Base-by-base conservation (phyloP, 2,888 invertebrate genomes). In the Amaurobius ferox region DNA sequence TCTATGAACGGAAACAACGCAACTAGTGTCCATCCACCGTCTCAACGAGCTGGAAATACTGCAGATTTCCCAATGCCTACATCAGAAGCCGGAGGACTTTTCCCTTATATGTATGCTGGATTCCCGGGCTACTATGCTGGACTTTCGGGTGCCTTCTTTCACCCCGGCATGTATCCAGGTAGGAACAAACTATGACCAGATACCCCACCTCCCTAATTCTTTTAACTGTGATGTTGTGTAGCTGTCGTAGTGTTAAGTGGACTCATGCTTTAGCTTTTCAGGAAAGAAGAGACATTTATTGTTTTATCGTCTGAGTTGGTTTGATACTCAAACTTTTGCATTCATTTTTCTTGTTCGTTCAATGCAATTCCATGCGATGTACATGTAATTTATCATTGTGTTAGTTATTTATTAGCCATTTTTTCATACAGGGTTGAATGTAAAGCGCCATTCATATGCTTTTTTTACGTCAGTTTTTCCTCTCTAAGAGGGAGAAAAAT, bases 121-220 rank as follows among this genome's bases (percentile, higher is more conserved):
- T 90, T 91, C 81, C 91, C 91, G 9, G 91, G 91, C 68, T 90
- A 90, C 88, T 90, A 90, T 88, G 80, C 88, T 29, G 91, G 91
- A 62, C 90, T 91, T 88, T 91, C 90, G 66, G 89, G 90, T 88
- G 89, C 93, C 89, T 93, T 93, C 90, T 92, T 94, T 90, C 94
- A 93, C 89, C 93, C 93, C 87, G 93, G 93, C 88, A 93, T 93
- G 92, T 93, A 89, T 87, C 85, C 86, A 86, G 89, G 89, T 89
- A 89, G 89, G 89, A 88, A 88, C 79, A 87, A 88, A 70, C 86
- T 88, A 79, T 89, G 87, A 88, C 80, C 71, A 77, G 72, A 81
- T 76, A 64, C 68, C 79, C 68, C 62, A 70, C 73, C 66, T 64
- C 61, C 67, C 32, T 68, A 61, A 67, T 19, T 66, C 67, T 30